Conservation (phyloP, 2,888 invertebrate species). For the Andrena camellia region DNA sequence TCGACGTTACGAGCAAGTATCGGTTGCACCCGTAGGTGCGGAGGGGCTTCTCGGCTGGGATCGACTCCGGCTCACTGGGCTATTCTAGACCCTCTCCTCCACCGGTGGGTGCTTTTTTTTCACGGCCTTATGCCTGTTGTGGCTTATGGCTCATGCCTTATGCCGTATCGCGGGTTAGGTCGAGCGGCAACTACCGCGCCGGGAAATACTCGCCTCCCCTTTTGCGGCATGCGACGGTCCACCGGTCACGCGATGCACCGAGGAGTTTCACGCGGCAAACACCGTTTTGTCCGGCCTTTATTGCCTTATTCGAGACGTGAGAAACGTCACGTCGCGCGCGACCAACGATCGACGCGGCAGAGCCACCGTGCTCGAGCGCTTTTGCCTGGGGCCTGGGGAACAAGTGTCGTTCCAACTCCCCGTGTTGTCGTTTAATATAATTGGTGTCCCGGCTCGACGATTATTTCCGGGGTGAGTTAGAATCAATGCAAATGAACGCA, state of each 20-base stretch:
- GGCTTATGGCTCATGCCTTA: conserved; percentile 69
- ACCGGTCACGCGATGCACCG: conserved; percentile 65
- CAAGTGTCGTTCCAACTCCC: background rate
- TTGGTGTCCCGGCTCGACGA: background rate
- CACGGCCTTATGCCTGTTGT: conserved; percentile 62
- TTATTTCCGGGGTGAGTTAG: background rate
- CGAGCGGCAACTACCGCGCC: conserved; percentile 38
- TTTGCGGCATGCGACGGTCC: conserved; percentile 64
- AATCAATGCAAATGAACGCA: too few species aligned
- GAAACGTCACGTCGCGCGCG: conserved; percentile 30
- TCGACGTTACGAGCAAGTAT: conserved; percentile 71
- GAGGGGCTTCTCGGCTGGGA: conserved; percentile 74
- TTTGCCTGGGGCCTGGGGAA: background rate
- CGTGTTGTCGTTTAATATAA: conserved; percentile 3
- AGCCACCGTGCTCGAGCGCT: background rate
- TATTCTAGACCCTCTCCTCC: conserved; percentile 64
- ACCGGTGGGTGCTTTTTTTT: conserved; percentile 33
- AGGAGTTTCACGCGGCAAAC: conserved; percentile 52
- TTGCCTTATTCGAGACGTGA: conserved; percentile 58
- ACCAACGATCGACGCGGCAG: background rate
- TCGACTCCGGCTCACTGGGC: conserved; percentile 65
- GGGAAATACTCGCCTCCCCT: conserved; percentile 60
- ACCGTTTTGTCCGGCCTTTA: conserved; percentile 49
- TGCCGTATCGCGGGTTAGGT: conserved; percentile 35
- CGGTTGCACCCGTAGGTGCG: conserved; percentile 74